Conservation (phyloP, 2,797 vertebrate genomes). For the Cyclura pinguis region DNA sequence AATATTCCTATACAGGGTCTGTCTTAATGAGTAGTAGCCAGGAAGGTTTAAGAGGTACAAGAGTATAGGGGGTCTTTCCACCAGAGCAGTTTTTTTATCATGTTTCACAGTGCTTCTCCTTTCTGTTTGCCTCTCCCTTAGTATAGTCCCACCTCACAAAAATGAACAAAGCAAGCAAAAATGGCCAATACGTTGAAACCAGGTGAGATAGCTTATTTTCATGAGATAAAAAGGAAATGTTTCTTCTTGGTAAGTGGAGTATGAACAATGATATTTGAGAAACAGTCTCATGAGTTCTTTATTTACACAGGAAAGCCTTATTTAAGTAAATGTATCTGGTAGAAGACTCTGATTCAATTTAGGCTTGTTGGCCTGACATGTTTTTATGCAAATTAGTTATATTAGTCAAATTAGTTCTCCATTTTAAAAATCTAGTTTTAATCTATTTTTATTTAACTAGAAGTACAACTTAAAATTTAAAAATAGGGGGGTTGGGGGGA, state of each 20-base stretch:
- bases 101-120: not conserved
- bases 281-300: not conserved
- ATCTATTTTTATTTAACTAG: too few species aligned
- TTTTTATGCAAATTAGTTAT: too few species aligned
- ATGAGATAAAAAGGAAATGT: not conserved
- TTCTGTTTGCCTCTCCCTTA: not conserved
- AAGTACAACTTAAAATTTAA: too few species aligned
- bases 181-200: too few species aligned
- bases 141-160: not conserved
- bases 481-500: too few species aligned
- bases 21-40: not conserved
- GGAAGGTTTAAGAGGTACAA: not conserved
- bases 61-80: not conserved
- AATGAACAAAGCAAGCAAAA: not conserved
- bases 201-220: not conserved
- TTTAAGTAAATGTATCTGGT: not conserved
- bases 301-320: not conserved
- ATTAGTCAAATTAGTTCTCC: too few species aligned
- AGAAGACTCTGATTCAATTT: not conserved
- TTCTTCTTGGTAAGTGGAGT: not conserved
- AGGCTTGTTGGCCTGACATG: not conserved
- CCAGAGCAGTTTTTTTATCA: not conserved
- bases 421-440: too few species aligned
- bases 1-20: not conserved
- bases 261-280: not conserved